Evolutionary conservation across 1,140 invertebrate genomes (phyloP).

Genomic region (Babylonia areolata): DNA sequence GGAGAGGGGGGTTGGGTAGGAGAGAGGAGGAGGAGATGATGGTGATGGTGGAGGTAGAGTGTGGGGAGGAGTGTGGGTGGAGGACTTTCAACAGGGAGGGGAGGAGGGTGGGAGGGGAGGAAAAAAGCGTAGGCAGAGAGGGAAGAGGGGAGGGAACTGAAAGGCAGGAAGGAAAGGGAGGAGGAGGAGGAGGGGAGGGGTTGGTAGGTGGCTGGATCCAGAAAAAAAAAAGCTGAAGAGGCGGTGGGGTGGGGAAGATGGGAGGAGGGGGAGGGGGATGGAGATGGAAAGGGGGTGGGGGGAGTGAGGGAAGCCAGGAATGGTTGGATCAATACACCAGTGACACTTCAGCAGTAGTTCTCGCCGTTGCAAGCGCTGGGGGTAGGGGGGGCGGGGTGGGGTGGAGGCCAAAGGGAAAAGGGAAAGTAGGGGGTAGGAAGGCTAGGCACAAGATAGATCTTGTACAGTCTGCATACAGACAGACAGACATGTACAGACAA

Average conservation of each 20-base stretch:
- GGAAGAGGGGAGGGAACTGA: neutral
- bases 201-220: neutral
- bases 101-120: neutral
- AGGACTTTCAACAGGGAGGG: too few species aligned
- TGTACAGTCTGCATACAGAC: slow-evolving; percentile 7
- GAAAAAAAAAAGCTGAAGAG: neutral
- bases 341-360: slow-evolving; percentile 2
- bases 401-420: too few species aligned
- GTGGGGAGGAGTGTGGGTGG: neutral
- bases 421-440: too few species aligned
- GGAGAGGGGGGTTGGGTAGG: neutral
- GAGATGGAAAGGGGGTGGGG: neutral
- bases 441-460: neutral
- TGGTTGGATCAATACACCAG: slow-evolving; percentile 7
- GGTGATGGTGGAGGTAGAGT: neutral
- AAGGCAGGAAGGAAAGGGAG: neutral
- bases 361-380: neutral
- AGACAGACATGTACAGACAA: neutral
- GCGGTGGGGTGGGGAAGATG: neutral
- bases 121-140: neutral
- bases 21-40: neutral
- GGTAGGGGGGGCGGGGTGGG: too few species aligned
- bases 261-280: neutral
- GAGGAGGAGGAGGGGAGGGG: neutral
- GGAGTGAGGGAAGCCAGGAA: neutral